Evolutionary conservation across 2,797 vertebrate species (phyloP), one percentile per base, ranked within the genome.

Genomic region (Cryptoprocta ferox): DNA sequence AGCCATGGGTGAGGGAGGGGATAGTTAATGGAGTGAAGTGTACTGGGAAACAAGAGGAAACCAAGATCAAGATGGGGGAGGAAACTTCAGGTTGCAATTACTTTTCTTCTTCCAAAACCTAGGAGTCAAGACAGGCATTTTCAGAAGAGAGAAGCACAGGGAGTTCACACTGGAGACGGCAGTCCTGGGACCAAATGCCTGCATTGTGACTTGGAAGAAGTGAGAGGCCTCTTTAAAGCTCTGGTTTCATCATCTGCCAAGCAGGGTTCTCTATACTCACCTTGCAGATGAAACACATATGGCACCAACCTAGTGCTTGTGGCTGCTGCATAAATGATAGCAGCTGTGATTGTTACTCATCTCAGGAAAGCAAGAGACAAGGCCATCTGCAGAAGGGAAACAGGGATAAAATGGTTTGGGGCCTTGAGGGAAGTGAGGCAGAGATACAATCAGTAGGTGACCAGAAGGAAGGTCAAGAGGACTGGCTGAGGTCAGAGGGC

Each of bases 301-400:
- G 1, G 7, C 28, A 19, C 28, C 30, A 32, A 50, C 21, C 37
- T 37, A 42, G 21, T 28, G 37, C 50, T 37, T 30, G 30, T 3
- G 24, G 65, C 66, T 53, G 59, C 32, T 6, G 5, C 10, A 1
- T 56, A 78, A n/a, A 14, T 14, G 26, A 50, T 3, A 92, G 39
- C 24, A 82, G 13, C n/a, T 63, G 9, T 16, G 32, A 70, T 56
- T 53, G 71, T 70, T 73, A 78, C 35, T 94, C 61, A 56, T 45
- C 56, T 87, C 70, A 84, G 80, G 50, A 88, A 92, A 98, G 50
- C 35, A 89, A 19, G 65, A 91, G 70, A 21, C 37, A 37, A n/a
- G 26, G 45, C n/a, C 19, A 59, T 24, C 63, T 89, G 42, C 30
- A 39, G 39, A 80, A 81, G 75, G n/a, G 42, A 94, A 89, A 61